A percentile compares a stretch with the other conserved stretches of the same genome.
Conservation (phyloP, 2,797 vertebrate genomes). For the Remorina albescens region DNA sequence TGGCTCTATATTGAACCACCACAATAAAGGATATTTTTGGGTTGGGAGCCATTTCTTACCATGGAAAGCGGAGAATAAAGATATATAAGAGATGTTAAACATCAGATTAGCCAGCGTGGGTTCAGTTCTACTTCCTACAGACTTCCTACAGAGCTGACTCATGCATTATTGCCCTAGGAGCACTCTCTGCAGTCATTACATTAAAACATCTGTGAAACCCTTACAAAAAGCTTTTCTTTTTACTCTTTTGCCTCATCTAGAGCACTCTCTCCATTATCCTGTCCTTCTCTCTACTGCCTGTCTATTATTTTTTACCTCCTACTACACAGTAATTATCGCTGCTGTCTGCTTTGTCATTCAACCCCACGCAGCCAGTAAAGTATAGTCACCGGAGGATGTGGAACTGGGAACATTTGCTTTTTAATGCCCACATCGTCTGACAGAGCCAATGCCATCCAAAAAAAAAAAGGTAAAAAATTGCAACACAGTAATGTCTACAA, state of each 20-base stretch:
- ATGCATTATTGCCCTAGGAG: slow-evolving; percentile 53
- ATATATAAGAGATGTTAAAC: slow-evolving; percentile 21
- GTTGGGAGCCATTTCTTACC: slow-evolving; percentile 14
- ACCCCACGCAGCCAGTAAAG: slow-evolving; percentile 28
- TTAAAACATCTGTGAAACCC: slow-evolving; percentile 55
- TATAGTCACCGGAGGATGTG: slow-evolving; percentile 27
- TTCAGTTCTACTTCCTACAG: slow-evolving; percentile 28
- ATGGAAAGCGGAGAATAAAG: slow-evolving; percentile 8
- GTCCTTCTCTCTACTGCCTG: slow-evolving; percentile 29
- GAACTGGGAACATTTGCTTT: slow-evolving; percentile 44
- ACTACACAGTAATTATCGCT: slow-evolving; percentile 36
- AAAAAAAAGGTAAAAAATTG: no score
- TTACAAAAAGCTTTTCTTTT: slow-evolving; percentile 36
- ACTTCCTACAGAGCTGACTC: slow-evolving; percentile 62
- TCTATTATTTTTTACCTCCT: slow-evolving; percentile 18
- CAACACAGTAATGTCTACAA: slow-evolving; percentile 8
- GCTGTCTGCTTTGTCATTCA: slow-evolving; percentile 52
- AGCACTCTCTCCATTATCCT: slow-evolving; percentile 38
- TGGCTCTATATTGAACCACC: slow-evolving; percentile 8
- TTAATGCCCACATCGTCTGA: slow-evolving; percentile 47
- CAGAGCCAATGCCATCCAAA: background rate
- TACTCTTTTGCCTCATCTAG: slow-evolving; percentile 4
- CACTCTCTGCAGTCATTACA: slow-evolving; percentile 50
- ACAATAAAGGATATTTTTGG: background rate
- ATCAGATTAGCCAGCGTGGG: slow-evolving; percentile 49